Evolutionary conservation across 2,888 invertebrate genomes (phyloP), one percentile per base, ranked within the genome.

Genomic region (Pyrochroa serraticornis): DNA sequence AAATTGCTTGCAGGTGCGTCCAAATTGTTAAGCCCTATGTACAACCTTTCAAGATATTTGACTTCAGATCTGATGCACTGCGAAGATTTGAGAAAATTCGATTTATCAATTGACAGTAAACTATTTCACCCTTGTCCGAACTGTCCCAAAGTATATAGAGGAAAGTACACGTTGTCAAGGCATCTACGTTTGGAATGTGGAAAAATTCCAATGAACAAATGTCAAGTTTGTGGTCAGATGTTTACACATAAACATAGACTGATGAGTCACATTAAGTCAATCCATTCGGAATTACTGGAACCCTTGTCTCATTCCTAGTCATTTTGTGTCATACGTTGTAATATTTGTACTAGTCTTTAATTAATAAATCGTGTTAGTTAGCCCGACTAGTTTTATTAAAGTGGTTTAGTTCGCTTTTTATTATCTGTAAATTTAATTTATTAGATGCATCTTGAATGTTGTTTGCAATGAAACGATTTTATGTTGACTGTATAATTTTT

Each of bases 171-270:
- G 1, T 63, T 77, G 33, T 61, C 70, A 9, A 63, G 81, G 39
- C 82, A 82, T 69, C 69, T 77, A 52, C 75, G 77, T 44, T 72
- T 80, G 57, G 82, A 82, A 69, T 82, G 82, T 63, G 81, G 81
- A 1, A 75, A 77, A 63, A 51, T 62, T 43, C 76, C 76, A 3
- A 71, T 68, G 12, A 66, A 72, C 50, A 66, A 63, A 46, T 77
- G 77, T 59, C 51, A 64, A 14, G 47, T 68, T 54, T 77, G 77
- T 55, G 73, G 73, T 12, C 74, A 76, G 49, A 63, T 71, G 56
- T 77, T 77, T 58, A 66, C 64, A 2, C 73, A 77, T 55, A 75
- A 75, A 63, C 75, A 77, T 52, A 61, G 74, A 47, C 62, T 76
- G 9, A 37, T 72, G 8, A 75, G 74, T 50, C 77, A 76, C 61